Base-by-base conservation (phyloP, 1,140 invertebrate genomes). In the Pollicipes pollicipes region DNA sequence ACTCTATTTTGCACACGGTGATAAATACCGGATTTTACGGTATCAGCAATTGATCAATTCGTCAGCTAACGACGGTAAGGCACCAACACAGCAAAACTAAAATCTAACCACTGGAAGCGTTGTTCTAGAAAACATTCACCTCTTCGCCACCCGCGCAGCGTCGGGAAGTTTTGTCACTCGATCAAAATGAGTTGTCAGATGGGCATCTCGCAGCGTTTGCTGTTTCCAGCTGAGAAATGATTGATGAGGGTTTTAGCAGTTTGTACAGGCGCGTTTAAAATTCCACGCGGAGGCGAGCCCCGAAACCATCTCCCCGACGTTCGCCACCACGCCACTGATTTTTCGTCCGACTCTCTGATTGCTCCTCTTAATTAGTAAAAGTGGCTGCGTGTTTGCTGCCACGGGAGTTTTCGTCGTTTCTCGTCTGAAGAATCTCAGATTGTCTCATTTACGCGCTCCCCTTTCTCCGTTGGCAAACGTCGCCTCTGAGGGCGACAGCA, bases 371-470 rank as follows among this genome's bases (percentile, higher is more conserved):
- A 58, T 58, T 58, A 58, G 45, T 58, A 58, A 58, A 58, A 58
- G 45, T 58, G 45, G 45, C 45, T 58, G 45, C 45, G 45, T 58
- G 45, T 58, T 58, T 58, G 45, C 45, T 58, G 45, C 45, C 45
- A 58, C 45, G 45, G 10, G 45, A 58, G 45, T 58, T 58, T 58
- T 58, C 45, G 45, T 58, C 45, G 45, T 58, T 58, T 58, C 45
- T 58, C 45, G 45, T 58, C 45, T 58, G 45, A 58, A 58, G 45
- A 58, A 58, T 58, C 45, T 58, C 45, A 58, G 45, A 58, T 58
- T 58, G 45, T 58, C 45, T 58, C 45, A 58, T 58, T 58, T 58
- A 24, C 45, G 45, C 45, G 45, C 21, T 58, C 45, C 45, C 45
- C 45, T 58, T 58, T 58, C 13, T 10, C 17, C 8, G 45, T 24